Percentiles rank a stretch among this genome's conserved stretches.
Conservation (phyloP, 2,888 invertebrate genomes). For the Blastobasis lacticolella region DNA sequence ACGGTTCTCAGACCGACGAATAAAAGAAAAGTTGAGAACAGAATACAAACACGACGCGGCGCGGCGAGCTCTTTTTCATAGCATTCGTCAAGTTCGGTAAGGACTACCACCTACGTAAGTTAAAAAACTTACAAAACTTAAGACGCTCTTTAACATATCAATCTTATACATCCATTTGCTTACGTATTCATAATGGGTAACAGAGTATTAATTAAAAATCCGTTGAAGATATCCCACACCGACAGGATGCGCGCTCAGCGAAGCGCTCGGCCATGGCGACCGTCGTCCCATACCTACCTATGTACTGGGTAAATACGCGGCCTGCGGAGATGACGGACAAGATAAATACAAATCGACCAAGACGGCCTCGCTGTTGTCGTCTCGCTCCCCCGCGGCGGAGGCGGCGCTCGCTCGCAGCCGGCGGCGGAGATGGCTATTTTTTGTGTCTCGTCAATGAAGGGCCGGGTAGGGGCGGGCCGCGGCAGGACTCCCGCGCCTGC, state of each 20-base stretch:
- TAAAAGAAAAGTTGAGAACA: too few species aligned
- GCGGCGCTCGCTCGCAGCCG: constrained; percentile 38
- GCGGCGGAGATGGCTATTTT: constrained; percentile 61
- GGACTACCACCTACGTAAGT: too few species aligned
- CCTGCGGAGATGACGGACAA: constrained; percentile 58
- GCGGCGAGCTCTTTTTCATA: too few species aligned
- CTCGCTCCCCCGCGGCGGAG: constrained; percentile 38
- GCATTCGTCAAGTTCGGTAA: too few species aligned
- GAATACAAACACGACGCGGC: too few species aligned
- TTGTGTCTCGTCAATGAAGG: constrained; percentile 71
- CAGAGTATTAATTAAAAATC: not conserved
- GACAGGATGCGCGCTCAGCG: constrained; percentile 55
- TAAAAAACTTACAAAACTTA: too few species aligned
- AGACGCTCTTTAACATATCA: too few species aligned
- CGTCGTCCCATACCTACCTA: constrained; percentile 37
- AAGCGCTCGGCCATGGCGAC: constrained; percentile 56
- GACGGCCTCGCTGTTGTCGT: constrained; percentile 31
- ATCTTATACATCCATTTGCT: too few species aligned
- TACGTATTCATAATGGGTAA: not conserved
- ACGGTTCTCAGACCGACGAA: too few species aligned
- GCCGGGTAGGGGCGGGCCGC: constrained; percentile 58
- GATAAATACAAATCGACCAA: constrained; percentile 59
- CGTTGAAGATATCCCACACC: constrained; percentile 21
- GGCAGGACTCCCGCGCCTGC: constrained; percentile 29
- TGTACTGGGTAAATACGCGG: constrained; percentile 51